Conservation (phyloP, 2,888 invertebrate species). For the Microctonus hyperodae region DNA sequence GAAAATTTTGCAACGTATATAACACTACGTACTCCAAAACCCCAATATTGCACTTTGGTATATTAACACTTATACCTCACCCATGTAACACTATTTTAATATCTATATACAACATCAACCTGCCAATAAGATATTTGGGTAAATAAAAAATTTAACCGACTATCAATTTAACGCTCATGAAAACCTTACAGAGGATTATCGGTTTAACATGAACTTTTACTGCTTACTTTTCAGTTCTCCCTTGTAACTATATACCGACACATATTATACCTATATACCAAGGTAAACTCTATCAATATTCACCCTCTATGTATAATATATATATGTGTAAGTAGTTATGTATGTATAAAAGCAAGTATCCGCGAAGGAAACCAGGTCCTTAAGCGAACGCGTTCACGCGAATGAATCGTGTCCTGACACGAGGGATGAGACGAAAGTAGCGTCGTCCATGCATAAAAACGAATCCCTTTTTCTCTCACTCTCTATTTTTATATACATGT, state of each 20-base stretch:
- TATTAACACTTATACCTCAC: no score
- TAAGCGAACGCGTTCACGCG: constrained; percentile 51
- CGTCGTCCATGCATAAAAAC: constrained; percentile 15
- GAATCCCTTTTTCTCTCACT: neutral
- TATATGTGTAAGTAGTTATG: constrained; percentile 23
- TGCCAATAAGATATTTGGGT: constrained; percentile 17
- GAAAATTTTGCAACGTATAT: neutral
- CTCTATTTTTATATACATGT: no score
- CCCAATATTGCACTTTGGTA: no score
- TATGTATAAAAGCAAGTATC: no score
- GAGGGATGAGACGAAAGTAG: constrained; percentile 21
- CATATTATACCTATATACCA: no score
- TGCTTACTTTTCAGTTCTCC: constrained; percentile 21
- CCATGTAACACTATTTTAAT: no score
- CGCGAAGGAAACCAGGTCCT: constrained; percentile 45
- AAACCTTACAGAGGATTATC: constrained; percentile 49
- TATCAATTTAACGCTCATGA: constrained; percentile 51
- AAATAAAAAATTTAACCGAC: constrained; percentile 39
- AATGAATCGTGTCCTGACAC: constrained; percentile 42
- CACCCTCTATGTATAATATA: constrained; percentile 40
- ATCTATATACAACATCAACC: no score
- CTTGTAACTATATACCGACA: no score
- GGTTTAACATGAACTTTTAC: constrained; percentile 50
- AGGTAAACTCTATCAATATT: constrained; percentile 50
- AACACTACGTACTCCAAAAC: no score